Evolutionary conservation across 2,888 invertebrate species (phyloP).

Genomic region (Vesta saturnalis): DNA sequence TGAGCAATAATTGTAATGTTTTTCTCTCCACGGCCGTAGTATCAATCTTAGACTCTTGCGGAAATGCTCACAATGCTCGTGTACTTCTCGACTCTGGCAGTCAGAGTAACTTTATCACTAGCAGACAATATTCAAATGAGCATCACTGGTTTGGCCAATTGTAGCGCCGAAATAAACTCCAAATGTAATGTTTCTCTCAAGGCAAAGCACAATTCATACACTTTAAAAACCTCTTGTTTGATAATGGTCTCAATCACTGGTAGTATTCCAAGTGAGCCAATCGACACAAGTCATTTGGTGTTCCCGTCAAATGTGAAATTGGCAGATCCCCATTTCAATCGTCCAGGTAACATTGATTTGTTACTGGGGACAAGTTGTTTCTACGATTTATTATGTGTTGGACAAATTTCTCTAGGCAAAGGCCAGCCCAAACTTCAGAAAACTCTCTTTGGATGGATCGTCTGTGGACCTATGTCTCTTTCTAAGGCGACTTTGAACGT

Average conservation of each 20-base stretch:
- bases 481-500: not conserved
- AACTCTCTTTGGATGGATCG: slow-evolving; percentile 26
- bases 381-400: slow-evolving; percentile 13
- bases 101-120: slow-evolving; percentile 33
- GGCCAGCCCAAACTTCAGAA: slow-evolving; percentile 20
- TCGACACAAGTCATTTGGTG: not conserved
- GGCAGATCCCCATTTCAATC: slow-evolving; percentile 23
- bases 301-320: slow-evolving; percentile 22
- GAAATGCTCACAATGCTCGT: slow-evolving; percentile 10
- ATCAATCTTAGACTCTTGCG: slow-evolving; percentile 8
- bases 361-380: slow-evolving; percentile 23
- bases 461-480: slow-evolving; percentile 2
- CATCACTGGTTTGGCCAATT: slow-evolving; percentile 29
- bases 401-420: slow-evolving; percentile 22
- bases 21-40: slow-evolving; percentile 33
- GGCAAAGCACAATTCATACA: slow-evolving; percentile 19
- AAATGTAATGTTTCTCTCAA: slow-evolving; percentile 17
- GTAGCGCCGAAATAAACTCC: slow-evolving; percentile 12
- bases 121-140: slow-evolving; percentile 12
- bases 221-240: slow-evolving; percentile 18
- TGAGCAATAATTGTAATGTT: slow-evolving; percentile 1
- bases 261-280: slow-evolving; percentile 8
- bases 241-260: slow-evolving; percentile 27
- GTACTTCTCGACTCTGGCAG: slow-evolving; percentile 35
- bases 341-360: slow-evolving; percentile 14